Percentiles rank a stretch among this genome's conserved stretches.
phyloP scores from a whole-genome alignment of 2,888 invertebrate genomes.

The Cryptocephalus primarius region DNA sequence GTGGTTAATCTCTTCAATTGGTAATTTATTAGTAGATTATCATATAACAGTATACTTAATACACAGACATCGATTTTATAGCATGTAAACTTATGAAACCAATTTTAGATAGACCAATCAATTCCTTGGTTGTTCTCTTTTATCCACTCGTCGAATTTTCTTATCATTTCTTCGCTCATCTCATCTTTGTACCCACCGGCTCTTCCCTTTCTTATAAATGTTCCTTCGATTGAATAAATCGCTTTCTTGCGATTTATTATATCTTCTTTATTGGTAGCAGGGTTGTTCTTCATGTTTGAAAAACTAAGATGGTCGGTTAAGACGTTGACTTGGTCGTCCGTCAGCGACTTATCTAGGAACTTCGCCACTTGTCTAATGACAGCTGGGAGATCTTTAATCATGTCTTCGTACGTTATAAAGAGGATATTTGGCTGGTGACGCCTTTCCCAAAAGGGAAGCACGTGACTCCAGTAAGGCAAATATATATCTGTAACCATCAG shows the following conservation, averaged over 20 bases:
- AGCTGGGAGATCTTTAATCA: slow-evolving; percentile 20
- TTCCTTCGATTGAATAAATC: slow-evolving; percentile 27
- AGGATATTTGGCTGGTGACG: slow-evolving; percentile 24
- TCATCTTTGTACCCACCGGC: slow-evolving; percentile 36
- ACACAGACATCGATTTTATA: too few relatives aligned
- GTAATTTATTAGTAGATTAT: too few relatives aligned
- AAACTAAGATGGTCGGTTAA: slow-evolving; percentile 26
- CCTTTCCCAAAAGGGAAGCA: slow-evolving; percentile 25
- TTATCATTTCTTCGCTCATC: slow-evolving; percentile 61
- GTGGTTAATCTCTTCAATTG: too few relatives aligned
- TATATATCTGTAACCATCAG: slow-evolving; percentile 20
- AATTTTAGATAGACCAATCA: too few relatives aligned
- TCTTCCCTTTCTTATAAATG: slow-evolving; percentile 40
- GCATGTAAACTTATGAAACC: too few relatives aligned
- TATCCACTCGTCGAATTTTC: slow-evolving; percentile 63
- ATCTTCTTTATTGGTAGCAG: slow-evolving; percentile 43
- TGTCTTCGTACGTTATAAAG: slow-evolving; percentile 29
- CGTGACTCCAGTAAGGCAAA: slow-evolving; percentile 28
- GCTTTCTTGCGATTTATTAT: slow-evolving; percentile 27
- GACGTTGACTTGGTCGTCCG: slow-evolving; percentile 16
- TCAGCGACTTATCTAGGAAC: slow-evolving; percentile 22
- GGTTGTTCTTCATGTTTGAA: slow-evolving; percentile 45
- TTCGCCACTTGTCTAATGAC: slow-evolving; percentile 20
- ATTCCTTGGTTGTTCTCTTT: slow-evolving; percentile 39
- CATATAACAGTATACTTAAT: too few relatives aligned